Percentiles rank a stretch among this genome's conserved stretches.
Evolutionary conservation across 2,797 vertebrate species (phyloP).

Genomic region (Amphiprion clarkii): DNA sequence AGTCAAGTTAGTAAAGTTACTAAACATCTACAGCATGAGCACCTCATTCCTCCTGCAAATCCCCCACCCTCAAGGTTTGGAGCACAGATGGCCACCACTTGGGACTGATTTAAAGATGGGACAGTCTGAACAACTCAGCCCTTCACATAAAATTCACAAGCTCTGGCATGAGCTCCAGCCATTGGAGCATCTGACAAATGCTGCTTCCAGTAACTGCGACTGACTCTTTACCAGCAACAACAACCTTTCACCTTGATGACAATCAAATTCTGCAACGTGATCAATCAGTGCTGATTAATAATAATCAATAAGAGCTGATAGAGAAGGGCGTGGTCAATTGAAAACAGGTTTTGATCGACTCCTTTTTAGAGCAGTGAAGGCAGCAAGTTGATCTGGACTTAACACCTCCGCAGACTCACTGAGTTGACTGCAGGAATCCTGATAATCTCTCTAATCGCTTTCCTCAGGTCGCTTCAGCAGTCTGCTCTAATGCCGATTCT

Average conservation of each 20-base stretch:
- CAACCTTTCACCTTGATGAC: constrained; percentile 9
- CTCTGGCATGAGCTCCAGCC: constrained; percentile 23
- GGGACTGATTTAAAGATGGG: constrained; percentile 55
- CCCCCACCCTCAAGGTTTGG: constrained; percentile 19
- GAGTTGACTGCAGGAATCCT: constrained; percentile 73
- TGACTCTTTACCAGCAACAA: constrained; percentile 3
- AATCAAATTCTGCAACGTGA: not conserved
- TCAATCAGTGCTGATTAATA: constrained; percentile 6
- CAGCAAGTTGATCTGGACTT: constrained; percentile 58
- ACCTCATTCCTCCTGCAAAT: constrained; percentile 37
- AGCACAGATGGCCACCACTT: constrained; percentile 76
- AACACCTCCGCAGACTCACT: constrained; percentile 56
- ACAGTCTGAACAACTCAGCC: constrained; percentile 32
- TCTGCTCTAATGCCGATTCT: constrained; percentile 59
- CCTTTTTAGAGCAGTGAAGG: not conserved
- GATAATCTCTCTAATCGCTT: constrained; percentile 86
- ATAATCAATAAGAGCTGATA: constrained; percentile 5
- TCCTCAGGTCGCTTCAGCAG: constrained; percentile 64
- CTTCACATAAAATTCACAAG: constrained; percentile 45
- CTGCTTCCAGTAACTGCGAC: constrained; percentile 28
- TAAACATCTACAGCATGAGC: constrained; percentile 49
- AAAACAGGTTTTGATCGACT: not conserved
- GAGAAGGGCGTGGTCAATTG: not conserved
- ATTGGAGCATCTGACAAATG: constrained; percentile 36
- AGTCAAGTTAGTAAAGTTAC: constrained; percentile 50